These are phyloP conservation scores for Apamea monoglypha DNA, from an alignment of 2,888 invertebrate species.

Conservation along the genomic window DNA sequence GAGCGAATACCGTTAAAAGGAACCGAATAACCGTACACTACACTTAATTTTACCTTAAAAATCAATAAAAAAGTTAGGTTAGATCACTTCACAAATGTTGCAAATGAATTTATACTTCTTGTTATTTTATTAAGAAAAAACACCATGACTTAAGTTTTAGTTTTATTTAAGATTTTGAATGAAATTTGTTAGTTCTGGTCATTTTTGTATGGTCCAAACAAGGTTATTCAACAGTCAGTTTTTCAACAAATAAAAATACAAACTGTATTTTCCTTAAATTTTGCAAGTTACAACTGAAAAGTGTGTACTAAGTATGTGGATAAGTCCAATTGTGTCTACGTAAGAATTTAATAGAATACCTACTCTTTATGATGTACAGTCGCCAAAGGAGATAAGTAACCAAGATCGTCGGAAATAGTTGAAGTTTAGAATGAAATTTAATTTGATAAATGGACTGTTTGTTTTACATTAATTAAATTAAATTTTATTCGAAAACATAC, in stretches of 20 bases:
- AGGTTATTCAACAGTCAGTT: not conserved
- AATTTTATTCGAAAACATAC: no score
- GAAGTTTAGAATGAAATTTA: no score
- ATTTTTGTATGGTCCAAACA: not conserved
- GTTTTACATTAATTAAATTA: no score
- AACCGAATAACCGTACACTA: not conserved
- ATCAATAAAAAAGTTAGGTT: not conserved
- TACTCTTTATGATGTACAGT: no score
- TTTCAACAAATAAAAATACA: not conserved
- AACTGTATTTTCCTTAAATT: not conserved
- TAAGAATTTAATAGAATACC: no score
- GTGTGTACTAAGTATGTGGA: rapidly evolving
- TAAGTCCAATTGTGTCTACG: not conserved
- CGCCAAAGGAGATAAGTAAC: no score
- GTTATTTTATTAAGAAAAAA: not conserved
- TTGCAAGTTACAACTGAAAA: not conserved
- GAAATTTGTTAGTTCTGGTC: not conserved
- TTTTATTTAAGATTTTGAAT: not conserved
- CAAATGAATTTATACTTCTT: not conserved
- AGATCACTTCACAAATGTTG: not conserved
- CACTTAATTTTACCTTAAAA: not conserved
- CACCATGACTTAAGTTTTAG: not conserved
- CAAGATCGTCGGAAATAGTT: no score
- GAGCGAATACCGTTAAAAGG: no score
- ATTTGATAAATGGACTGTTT: no score